Evolutionary conservation across 2,888 invertebrate genomes (phyloP).

Genomic region (Palloptera scutellata): DNA sequence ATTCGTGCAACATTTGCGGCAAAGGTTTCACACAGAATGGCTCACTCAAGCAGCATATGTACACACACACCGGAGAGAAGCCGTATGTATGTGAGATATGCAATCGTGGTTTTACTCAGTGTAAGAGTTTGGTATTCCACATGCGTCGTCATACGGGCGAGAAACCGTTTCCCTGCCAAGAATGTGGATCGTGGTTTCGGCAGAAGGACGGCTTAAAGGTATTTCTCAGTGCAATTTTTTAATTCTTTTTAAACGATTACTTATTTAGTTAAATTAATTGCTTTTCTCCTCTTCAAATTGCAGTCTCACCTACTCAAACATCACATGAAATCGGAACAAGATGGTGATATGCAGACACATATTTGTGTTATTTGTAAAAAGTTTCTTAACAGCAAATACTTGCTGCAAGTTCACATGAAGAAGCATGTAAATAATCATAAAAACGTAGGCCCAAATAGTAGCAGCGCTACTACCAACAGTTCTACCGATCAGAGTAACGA

Average conservation of each 20-base stretch:
- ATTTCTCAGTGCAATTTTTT: slow-evolving; percentile 2
- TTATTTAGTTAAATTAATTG: background rate
- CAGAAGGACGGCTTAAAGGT: slow-evolving; percentile 59
- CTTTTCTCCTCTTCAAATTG: slow-evolving; percentile 16
- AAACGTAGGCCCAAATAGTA: slow-evolving; percentile 6
- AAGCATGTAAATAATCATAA: slow-evolving; percentile 44
- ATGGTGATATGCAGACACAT: slow-evolving; percentile 36
- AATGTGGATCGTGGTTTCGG: slow-evolving; percentile 52
- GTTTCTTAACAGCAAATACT: slow-evolving; percentile 46
- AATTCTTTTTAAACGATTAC: background rate
- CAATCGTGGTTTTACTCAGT: slow-evolving; percentile 54
- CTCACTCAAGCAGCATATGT: slow-evolving; percentile 55
- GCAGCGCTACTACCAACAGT: slow-evolving; percentile 9
- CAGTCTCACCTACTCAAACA: slow-evolving; percentile 51
- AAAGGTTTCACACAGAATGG: slow-evolving; percentile 57
- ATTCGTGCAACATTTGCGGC: slow-evolving; percentile 50
- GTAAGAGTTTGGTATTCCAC: slow-evolving; percentile 56
- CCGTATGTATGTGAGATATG: slow-evolving; percentile 55
- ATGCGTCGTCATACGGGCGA: slow-evolving; percentile 57
- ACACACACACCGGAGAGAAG: slow-evolving; percentile 55
- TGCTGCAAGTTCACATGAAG: slow-evolving; percentile 50
- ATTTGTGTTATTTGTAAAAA: slow-evolving; percentile 50
- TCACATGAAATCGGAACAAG: slow-evolving; percentile 41
- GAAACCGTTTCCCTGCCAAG: slow-evolving; percentile 56
- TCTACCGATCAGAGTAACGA: slow-evolving; percentile 24